Conservation (phyloP, 2,888 invertebrate species). For the Galeopsomyia nigrocyanea region DNA sequence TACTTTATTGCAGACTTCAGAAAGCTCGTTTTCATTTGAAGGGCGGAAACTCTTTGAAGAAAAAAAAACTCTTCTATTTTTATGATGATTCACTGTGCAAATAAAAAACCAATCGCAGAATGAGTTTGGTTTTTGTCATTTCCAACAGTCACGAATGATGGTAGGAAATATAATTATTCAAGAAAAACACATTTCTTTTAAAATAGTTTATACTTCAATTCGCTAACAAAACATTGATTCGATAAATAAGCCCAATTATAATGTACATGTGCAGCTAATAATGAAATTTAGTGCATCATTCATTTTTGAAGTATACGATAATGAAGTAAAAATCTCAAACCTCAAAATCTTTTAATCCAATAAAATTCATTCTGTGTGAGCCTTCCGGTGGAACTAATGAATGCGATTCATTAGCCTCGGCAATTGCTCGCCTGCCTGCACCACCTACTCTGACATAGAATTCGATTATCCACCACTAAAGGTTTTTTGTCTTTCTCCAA, state of each 20-base stretch:
- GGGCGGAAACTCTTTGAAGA: neutral
- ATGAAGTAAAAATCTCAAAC: slow-evolving; percentile 20
- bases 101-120: slow-evolving; percentile 15
- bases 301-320: neutral
- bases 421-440: slow-evolving; percentile 9
- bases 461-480: slow-evolving; percentile 17
- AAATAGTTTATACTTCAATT: too few species aligned
- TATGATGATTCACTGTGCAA: slow-evolving; percentile 14
- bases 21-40: slow-evolving; percentile 26
- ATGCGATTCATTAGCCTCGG: slow-evolving; percentile 30
- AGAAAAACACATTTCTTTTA: too few species aligned
- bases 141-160: too few species aligned
- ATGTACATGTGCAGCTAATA: too few species aligned
- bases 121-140: too few species aligned
- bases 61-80: slow-evolving; percentile 5
- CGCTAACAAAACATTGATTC: too few species aligned
- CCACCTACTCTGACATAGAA: neutral
- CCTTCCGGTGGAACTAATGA: slow-evolving; percentile 5
- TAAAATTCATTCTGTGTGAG: slow-evolving; percentile 16
- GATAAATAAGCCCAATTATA: too few species aligned
- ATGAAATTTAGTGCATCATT: too few species aligned
- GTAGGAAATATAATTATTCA: too few species aligned
- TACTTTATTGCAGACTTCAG: slow-evolving; percentile 23
- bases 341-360: neutral
- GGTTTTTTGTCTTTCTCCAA: neutral